These are phyloP conservation scores for Pseudomyrmex dendroicus DNA, from an alignment of 1,140 invertebrate genomes.

Conservation along the genomic window DNA sequence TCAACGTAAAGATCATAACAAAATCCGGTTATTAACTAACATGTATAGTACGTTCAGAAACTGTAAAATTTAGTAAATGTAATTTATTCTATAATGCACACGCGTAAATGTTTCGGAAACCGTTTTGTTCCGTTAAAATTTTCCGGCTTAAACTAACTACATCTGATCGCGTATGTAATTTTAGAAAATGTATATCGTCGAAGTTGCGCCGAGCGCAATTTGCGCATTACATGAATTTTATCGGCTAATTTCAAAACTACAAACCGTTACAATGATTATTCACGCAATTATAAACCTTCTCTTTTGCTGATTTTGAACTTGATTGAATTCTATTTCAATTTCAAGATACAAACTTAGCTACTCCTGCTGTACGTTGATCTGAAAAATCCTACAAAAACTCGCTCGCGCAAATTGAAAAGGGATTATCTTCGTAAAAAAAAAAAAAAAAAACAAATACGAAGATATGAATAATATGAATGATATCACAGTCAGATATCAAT, in stretches of 20 bases:
- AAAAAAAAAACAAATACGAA: not conserved
- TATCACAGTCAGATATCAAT: not conserved
- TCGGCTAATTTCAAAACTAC: slow-evolving; percentile 28
- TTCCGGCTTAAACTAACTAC: slow-evolving; percentile 26
- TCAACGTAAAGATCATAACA: slow-evolving; percentile 21
- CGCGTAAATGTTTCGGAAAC: slow-evolving; percentile 4
- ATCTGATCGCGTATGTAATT: slow-evolving; percentile 42
- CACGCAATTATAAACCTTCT: slow-evolving; percentile 48
- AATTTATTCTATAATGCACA: not conserved
- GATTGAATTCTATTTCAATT: slow-evolving; percentile 20
- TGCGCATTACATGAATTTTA: slow-evolving; percentile 32
- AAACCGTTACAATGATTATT: slow-evolving; percentile 23
- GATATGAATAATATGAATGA: slow-evolving; percentile 43
- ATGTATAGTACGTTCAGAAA: slow-evolving; percentile 21
- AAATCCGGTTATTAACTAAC: slow-evolving; percentile 27
- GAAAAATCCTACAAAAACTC: slow-evolving; percentile 51
- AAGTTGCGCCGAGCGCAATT: slow-evolving; percentile 9
- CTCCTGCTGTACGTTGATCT: slow-evolving; percentile 10
- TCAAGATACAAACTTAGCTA: slow-evolving; percentile 16
- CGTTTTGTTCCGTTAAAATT: slow-evolving; percentile 18
- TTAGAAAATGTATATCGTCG: slow-evolving; percentile 28
- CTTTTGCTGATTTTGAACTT: not conserved
- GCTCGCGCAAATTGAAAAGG: slow-evolving; percentile 29
- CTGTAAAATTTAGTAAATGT: slow-evolving; percentile 23
- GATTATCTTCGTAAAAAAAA: slow-evolving; percentile 39